phyloP scores from a whole-genome alignment of 1,140 invertebrate species.

The Scaptomyza hsui region DNA sequence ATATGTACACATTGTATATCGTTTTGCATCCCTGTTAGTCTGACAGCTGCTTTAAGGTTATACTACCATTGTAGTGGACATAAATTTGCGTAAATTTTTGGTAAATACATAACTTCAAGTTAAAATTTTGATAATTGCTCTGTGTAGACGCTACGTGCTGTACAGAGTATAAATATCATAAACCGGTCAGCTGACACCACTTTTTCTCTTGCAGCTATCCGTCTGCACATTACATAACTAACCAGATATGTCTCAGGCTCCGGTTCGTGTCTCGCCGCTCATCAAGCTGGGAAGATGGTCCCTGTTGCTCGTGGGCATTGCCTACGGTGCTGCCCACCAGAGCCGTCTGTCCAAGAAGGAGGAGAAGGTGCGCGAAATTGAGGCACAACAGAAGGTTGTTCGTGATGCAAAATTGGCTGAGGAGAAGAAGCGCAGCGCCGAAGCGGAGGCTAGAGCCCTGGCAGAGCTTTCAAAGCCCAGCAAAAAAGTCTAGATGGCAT shows the following conservation, averaged over 20 bases:
- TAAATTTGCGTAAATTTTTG: slow-evolving; percentile 54
- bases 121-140: slow-evolving; percentile 4
- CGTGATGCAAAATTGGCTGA: slow-evolving; percentile 88
- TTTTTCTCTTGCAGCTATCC: slow-evolving; percentile 49
- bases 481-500: slow-evolving; percentile 32
- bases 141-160: not conserved
- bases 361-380: slow-evolving; percentile 86
- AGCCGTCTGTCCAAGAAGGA: slow-evolving; percentile 88
- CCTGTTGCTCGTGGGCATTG: slow-evolving; percentile 87
- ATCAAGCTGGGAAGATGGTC: slow-evolving; percentile 91
- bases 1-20: slow-evolving; percentile 29
- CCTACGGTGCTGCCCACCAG: slow-evolving; percentile 90
- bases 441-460: slow-evolving; percentile 79
- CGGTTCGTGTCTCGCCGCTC: slow-evolving; percentile 89
- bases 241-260: slow-evolving; percentile 84
- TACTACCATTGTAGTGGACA: slow-evolving; percentile 54
- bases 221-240: slow-evolving; percentile 76
- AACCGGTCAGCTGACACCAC: slow-evolving; percentile 4
- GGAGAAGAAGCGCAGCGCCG: slow-evolving; percentile 86
- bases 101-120: slow-evolving; percentile 56
- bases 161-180: accelerated
- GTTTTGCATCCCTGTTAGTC: slow-evolving; percentile 44
- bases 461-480: slow-evolving; percentile 68
- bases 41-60: slow-evolving; percentile 82
- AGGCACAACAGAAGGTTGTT: slow-evolving; percentile 87